Percentiles rank a stretch among this genome's conserved stretches.
Conservation (phyloP, 2,113 vertebrate genomes). For the Ctenodactylus gundi region DNA sequence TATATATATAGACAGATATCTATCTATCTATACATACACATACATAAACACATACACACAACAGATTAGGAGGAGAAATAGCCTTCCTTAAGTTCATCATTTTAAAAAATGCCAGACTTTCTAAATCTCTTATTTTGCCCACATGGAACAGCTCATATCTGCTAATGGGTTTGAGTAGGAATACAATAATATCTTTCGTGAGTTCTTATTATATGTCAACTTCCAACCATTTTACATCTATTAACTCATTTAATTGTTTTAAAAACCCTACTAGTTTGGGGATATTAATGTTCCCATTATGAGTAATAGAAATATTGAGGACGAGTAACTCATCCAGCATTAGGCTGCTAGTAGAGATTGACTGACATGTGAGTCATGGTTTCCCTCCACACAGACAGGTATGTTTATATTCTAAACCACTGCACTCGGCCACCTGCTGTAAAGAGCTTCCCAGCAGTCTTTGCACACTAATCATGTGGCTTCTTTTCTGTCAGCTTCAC, state of each 20-base stretch:
- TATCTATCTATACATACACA: no score
- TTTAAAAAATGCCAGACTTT: not conserved
- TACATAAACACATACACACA: no score
- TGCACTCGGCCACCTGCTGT: not conserved
- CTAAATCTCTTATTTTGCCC: not conserved
- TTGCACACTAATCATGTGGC: not conserved
- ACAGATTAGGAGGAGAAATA: not conserved
- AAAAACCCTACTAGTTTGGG: not conserved
- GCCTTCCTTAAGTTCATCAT: not conserved
- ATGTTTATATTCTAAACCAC: not conserved
- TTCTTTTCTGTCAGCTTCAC: not conserved
- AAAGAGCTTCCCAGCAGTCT: not conserved
- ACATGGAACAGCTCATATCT: rapidly evolving
- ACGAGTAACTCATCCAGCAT: not conserved
- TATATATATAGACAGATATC: no score
- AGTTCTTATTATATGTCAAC: not conserved
- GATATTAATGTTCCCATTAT: not conserved
- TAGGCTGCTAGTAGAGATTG: not conserved
- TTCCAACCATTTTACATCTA: not conserved
- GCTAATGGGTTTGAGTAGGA: not conserved
- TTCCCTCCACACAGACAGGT: rapidly evolving
- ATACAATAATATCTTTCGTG: not conserved
- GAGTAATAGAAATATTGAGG: not conserved
- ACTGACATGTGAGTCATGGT: not conserved
- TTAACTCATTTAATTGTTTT: not conserved